Base-by-base conservation (phyloP, 2,113 vertebrate genomes). In the Lipotes vexillifer region DNA sequence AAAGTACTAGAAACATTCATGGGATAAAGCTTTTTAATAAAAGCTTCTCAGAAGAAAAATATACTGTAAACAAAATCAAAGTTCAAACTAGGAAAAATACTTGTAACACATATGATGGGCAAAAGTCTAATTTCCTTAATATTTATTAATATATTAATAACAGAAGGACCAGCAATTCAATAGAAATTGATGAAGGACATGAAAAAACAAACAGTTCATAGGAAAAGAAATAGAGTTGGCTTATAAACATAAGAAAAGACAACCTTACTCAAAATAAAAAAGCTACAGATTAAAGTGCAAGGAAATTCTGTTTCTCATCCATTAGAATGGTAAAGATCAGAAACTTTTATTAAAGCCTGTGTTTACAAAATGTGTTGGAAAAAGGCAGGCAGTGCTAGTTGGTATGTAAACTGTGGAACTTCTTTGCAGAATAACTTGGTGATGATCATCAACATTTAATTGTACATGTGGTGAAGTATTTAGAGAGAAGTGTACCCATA, bases 21-120 rank as follows among this genome's bases (percentile, higher is more conserved):
- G 71, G 77, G 13, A 92, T 92, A 94, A 83, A 92, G 59, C 75
- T 77, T 61, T 68, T 93, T 44, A 49, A n/a, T 55, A 94, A 88
- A 83, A 68, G 12, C 89, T 97, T 93, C 36, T 74, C 27, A 85
- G 21, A 80, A 85, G 78, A 78, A 85, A 95, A 95, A 59, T 92
- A 80, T 63, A 71, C 61, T 83, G 55, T 63, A 88, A 88, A 38
- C n/a, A 88, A 89, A 82, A 36, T 72, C 25, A 71, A 57, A 71
- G 36, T 72, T 89, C 44, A 85, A 92, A 65, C 25, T 65, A 78
- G 61, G 27, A 72, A 84, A 89, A 78, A 49, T 78, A 72, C 15
- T 85, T 95, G 36, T 8, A 89, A 95, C 36, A 69, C 4, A 27
- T 66, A 72, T 38, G 38, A 71, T 63, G 14, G 25, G 36, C n/a